phyloP scores from a whole-genome alignment of 37 sponge, comb jelly and placozoan genomes.

The Cliona cf. orientalis region DNA sequence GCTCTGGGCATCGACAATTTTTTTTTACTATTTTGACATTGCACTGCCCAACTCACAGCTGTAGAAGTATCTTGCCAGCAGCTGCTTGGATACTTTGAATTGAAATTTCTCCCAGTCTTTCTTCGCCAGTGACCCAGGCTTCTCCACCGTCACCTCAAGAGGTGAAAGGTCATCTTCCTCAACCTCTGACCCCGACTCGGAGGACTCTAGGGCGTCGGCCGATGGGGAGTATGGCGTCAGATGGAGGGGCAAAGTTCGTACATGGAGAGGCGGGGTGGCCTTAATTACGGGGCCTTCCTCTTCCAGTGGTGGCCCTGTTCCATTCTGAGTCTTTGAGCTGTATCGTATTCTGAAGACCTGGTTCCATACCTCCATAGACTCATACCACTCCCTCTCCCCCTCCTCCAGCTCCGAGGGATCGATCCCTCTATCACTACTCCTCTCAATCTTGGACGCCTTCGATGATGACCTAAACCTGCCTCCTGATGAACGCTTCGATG shows the following conservation, averaged over 20 bases:
- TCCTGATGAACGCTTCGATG: too few relatives aligned
- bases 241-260: slow-evolving; percentile 11
- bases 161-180: not conserved
- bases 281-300: not conserved
- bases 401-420: not conserved
- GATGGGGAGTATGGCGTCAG: not conserved
- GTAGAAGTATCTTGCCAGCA: slow-evolving; percentile 80
- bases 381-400: slow-evolving; percentile 48
- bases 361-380: slow-evolving; percentile 55
- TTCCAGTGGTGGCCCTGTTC: slow-evolving; percentile 6
- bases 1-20: too few relatives aligned
- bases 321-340: too few relatives aligned
- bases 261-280: slow-evolving; percentile 2
- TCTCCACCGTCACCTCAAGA: not conserved
- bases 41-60: slow-evolving; percentile 89
- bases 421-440: not conserved
- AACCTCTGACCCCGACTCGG: not conserved
- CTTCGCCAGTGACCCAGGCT: slow-evolving; percentile 14
- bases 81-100: slow-evolving; percentile 61
- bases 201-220: not conserved
- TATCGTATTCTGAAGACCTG: slow-evolving; percentile 71
- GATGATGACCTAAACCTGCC: too few relatives aligned
- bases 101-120: slow-evolving; percentile 65
- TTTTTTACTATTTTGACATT: too few relatives aligned
- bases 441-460: too few relatives aligned